Base-by-base conservation (phyloP, 2,113 vertebrate species). In the Chauna torquata region DNA sequence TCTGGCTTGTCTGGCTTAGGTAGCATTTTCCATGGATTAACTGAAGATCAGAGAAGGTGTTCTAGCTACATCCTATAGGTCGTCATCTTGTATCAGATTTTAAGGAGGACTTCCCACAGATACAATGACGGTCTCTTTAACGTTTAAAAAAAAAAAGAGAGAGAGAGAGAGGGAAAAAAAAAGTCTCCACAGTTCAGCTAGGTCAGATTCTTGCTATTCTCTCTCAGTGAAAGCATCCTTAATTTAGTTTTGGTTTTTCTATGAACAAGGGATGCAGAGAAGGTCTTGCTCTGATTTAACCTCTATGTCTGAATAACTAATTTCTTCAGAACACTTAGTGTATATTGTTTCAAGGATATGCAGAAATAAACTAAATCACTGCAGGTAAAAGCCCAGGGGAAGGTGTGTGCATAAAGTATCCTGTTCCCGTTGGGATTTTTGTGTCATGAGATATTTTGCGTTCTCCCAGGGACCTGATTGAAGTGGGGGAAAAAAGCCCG, bases 401-500 rank as follows among this genome's bases (percentile, higher is more conserved):
- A 69, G 32, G 19, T 45, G 81, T n/a, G 18, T 14, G 19, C 55
- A 4, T 28, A 34, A 28, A 17, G 25, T 54, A 22, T 12, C 28
- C 38, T 58, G 20, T 61, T 72, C 24, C 18, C 57, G 18, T 49
- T 68, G 38, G 62, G 38, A 19, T 69, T 80, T 74, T 44, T 57
- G 68, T 1, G 0, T 75, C 0, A 1, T 2, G 1, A 32, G 32
- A 36, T 62, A n/a, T 13, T 27, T 34, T 55, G 42, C 27, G 6
- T 47, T 52, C 79, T 55, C 69, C 30, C 47, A 36, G n/a, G 15
- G 1, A 1, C 49, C 49, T 58, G 22, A 19, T 24, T n/a, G 17
- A 61, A 0, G 1, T 27, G 62, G 47, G 36, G 76, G 28, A 19
- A 32, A 28, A 30, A 34, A 62, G 62, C 14, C 14, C 5, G 5